Conservation (phyloP, 2,113 vertebrate species). For the Hippoglossus stenolepis region DNA sequence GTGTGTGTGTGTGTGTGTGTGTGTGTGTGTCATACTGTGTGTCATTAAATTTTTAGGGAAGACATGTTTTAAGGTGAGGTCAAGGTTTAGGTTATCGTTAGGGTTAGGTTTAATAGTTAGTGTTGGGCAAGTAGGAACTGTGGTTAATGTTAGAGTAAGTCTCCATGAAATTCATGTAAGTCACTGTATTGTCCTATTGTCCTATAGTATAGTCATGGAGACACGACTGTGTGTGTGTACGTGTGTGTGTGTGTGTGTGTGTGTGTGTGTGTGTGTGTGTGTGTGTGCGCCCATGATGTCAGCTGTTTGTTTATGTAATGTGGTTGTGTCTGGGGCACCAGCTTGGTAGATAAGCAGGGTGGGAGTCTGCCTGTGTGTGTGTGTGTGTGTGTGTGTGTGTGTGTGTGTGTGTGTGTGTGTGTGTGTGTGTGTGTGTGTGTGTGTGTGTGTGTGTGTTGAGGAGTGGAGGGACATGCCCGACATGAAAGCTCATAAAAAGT, state of each 20-base stretch:
- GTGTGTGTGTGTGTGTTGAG: slow-evolving; percentile 4
- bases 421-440: slow-evolving; percentile 17
- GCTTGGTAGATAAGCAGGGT: slow-evolving; percentile 66
- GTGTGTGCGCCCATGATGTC: slow-evolving; percentile 51
- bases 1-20: no score
- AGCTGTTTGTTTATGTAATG: slow-evolving; percentile 62
- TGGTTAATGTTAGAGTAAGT: no score
- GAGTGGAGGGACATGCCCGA: slow-evolving; percentile 50
- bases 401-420: slow-evolving; percentile 8
- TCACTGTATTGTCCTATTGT: not conserved
- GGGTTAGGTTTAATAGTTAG: not conserved
- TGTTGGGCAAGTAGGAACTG: not conserved
- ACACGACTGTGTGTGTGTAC: no score
- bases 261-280: slow-evolving; percentile 24
- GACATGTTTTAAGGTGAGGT: not conserved
- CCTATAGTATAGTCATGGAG: no score
- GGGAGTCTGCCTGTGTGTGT: slow-evolving; percentile 15
- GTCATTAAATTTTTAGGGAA: not conserved
- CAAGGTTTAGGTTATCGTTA: not conserved
- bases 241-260: slow-evolving; percentile 9
- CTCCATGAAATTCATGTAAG: not conserved
- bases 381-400: slow-evolving; percentile 11
- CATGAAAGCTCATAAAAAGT: slow-evolving; percentile 39
- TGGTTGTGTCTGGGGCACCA: slow-evolving; percentile 66
- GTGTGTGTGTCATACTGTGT: not conserved